Evolutionary conservation across 2,888 invertebrate species (phyloP), one percentile per base, ranked within the genome.

Genomic region (Oscheius sp.): DNA sequence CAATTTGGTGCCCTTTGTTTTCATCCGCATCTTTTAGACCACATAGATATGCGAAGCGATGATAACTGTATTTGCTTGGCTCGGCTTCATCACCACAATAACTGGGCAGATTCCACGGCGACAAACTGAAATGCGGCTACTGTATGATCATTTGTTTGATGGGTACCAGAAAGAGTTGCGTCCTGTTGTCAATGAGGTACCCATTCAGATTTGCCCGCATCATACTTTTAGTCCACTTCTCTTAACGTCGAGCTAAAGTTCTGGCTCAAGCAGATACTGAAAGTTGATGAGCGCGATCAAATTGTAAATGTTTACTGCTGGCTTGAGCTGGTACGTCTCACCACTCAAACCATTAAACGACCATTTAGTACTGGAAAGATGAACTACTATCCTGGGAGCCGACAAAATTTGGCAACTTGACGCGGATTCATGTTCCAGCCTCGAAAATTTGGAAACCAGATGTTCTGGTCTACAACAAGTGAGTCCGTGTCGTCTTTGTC

Each of bases 201-300:
- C 70, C n/a, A 75, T 4, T 4, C 7, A 29, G 11, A 32, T 53
- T 11, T 33, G 1, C 11, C 7, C 5, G 29, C 13, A 48, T n/a
- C 10, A 58, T 47, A 13, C 13, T 65, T 68, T 74, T 58, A 66
- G 68, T 68, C 74, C 3, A 68, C 66, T 47, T 59, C 78, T 0
- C 47, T 79, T 33, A 73, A 79, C 63, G 81, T 88, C 7, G 76
- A 81, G 62, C 77, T 88, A 77, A 87, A 88, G 70, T 85, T 88
- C 70, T 88, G 88, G 88, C 80, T 88, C 51, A 88, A 87, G 77
- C 88, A 88, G 77, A 85, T 88, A 70, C 77, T 88, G 13, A 88
- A 88, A 81, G 83, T 84, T 21, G 86, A 86, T 63, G 86, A 86
- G 74, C 75, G 84, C 10, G 85, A 87, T 72, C 87, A 88, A 79